A percentile compares a stretch with the other conserved stretches of the same genome.
phyloP scores from a whole-genome alignment of 1,140 invertebrate species.

The Musca domestica region DNA sequence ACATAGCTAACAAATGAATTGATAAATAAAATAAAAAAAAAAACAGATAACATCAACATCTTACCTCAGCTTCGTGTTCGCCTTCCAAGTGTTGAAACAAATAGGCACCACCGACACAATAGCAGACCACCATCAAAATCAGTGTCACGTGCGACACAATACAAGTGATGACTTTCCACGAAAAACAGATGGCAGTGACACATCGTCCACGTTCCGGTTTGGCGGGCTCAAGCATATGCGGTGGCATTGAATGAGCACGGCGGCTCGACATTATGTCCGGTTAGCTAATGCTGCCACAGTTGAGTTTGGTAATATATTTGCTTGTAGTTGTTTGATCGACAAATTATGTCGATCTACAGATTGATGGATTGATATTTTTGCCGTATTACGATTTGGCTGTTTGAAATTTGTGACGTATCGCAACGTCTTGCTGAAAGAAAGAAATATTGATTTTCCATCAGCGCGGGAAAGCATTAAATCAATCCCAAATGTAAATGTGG shows the following conservation, averaged over 20 bases:
- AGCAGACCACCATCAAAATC: conserved; percentile 76
- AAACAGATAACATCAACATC: conserved; percentile 22
- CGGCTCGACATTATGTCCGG: conserved; percentile 39
- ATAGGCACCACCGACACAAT: conserved; percentile 83
- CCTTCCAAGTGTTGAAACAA: conserved; percentile 80
- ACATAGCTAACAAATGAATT: not conserved
- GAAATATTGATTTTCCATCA: no score
- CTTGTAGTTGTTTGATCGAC: no score
- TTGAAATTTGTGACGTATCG: no score
- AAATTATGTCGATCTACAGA: no score
- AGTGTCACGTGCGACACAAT: conserved; percentile 86
- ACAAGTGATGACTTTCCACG: conserved; percentile 80
- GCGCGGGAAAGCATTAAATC: no score
- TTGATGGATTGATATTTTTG: no score
- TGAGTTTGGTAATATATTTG: not conserved
- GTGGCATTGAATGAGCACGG: conserved; percentile 47
- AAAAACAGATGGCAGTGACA: conserved; percentile 58
- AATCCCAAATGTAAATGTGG: no score
- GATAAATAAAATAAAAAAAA: not conserved
- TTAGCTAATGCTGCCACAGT: not conserved
- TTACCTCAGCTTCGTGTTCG: conserved; percentile 72
- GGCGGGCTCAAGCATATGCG: conserved; percentile 43
- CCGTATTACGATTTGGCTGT: no score
- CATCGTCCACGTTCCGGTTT: conserved; percentile 53
- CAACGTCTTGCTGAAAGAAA: no score